Evolutionary conservation across 2,797 vertebrate genomes (phyloP).

Genomic region (Naso thynnoides): DNA sequence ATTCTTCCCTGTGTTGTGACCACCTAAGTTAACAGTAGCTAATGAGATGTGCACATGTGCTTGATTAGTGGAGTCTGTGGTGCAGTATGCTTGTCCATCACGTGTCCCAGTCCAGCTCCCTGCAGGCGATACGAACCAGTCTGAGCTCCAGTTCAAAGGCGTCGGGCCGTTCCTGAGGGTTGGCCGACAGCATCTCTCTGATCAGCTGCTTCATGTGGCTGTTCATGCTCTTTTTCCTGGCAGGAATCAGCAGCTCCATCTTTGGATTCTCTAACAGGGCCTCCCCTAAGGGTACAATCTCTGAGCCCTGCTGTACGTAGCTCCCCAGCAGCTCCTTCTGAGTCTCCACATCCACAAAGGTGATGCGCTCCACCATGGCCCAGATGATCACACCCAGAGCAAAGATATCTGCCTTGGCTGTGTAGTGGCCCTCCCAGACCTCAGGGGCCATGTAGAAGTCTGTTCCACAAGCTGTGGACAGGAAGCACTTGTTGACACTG

Average conservation of each 20-base stretch:
- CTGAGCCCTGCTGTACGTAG: slow-evolving; percentile 92
- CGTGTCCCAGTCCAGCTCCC: slow-evolving; percentile 97
- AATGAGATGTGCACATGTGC: slow-evolving; percentile 55
- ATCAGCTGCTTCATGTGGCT: slow-evolving; percentile 94
- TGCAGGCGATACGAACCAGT: slow-evolving; percentile 95
- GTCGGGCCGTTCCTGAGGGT: slow-evolving; percentile 95
- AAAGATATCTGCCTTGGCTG: slow-evolving; percentile 97
- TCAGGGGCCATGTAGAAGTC: slow-evolving; percentile 99
- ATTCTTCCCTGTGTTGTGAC: slow-evolving; percentile 16
- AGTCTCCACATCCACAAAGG: slow-evolving; percentile 94
- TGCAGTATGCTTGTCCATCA: slow-evolving; percentile 74
- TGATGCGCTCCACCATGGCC: slow-evolving; percentile 98
- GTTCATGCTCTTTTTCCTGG: slow-evolving; percentile 96
- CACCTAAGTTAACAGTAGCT: slow-evolving; percentile 30
- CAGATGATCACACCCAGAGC: slow-evolving; percentile 97
- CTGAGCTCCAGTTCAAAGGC: slow-evolving; percentile 95
- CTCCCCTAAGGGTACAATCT: slow-evolving; percentile 94
- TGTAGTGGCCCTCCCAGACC: slow-evolving; percentile 98
- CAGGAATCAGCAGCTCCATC: slow-evolving; percentile 95
- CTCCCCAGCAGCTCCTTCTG: slow-evolving; percentile 96
- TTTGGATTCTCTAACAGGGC: slow-evolving; percentile 96
- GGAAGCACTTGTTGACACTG: slow-evolving; percentile 95
- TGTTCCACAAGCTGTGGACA: slow-evolving; percentile 95
- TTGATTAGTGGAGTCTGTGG: slow-evolving; percentile 44
- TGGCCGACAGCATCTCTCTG: slow-evolving; percentile 96